Percentiles rank a stretch among this genome's conserved stretches.
These are phyloP conservation scores for Tretioscincus oriximinensis DNA, from an alignment of 2,113 vertebrate genomes.

Conservation along the genomic window DNA sequence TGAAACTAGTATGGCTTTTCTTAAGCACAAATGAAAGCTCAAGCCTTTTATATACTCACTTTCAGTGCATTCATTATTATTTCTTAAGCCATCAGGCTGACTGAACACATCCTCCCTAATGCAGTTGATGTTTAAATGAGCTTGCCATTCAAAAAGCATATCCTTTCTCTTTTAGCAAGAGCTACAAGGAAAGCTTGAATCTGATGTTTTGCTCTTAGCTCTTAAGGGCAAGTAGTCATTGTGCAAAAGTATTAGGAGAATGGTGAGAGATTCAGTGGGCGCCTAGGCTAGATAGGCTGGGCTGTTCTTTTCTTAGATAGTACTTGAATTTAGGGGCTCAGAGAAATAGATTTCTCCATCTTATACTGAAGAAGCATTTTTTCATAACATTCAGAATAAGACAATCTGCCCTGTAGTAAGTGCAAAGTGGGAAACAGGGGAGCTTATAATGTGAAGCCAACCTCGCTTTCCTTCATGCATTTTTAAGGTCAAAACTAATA, in stretches of 20 bases:
- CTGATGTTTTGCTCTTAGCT: not conserved
- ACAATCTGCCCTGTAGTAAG: too few relatives aligned
- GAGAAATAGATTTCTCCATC: not conserved
- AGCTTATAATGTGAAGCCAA: too few relatives aligned
- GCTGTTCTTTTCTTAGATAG: not conserved
- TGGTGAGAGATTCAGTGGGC: not conserved
- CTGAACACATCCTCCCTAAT: slow-evolving; percentile 23
- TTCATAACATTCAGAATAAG: not conserved
- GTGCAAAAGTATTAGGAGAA: not conserved
- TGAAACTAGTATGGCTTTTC: not conserved
- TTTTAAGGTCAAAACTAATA: too few relatives aligned
- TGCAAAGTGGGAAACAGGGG: too few relatives aligned
- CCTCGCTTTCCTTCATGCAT: too few relatives aligned
- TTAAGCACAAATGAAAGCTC: not conserved
- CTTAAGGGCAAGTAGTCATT: not conserved
- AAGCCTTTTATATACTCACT: not conserved
- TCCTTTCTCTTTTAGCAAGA: not conserved
- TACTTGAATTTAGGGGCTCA: not conserved
- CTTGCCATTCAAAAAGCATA: not conserved
- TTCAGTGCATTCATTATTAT: not conserved
- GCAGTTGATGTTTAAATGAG: not conserved
- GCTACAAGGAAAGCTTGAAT: not conserved
- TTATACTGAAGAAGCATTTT: not conserved
- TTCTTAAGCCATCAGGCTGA: not conserved
- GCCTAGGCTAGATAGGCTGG: not conserved